Conservation (phyloP, 2,888 invertebrate species). For the Macrosiphum euphorbiae region DNA sequence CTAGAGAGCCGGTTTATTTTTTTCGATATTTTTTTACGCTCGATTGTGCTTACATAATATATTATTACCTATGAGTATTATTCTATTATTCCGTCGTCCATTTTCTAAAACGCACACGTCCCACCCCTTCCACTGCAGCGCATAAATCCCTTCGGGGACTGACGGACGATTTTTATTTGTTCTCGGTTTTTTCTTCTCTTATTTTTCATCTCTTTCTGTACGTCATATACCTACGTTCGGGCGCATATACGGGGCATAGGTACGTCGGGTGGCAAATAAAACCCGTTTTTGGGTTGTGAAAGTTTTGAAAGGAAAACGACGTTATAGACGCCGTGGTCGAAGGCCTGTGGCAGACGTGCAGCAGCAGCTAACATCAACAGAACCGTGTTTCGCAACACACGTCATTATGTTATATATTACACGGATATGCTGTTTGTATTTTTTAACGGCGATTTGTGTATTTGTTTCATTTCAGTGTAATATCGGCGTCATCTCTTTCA, state of each 20-base stretch:
- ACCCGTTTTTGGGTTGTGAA: slow-evolving; percentile 58
- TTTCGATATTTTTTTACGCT: not conserved
- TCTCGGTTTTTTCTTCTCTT: not conserved
- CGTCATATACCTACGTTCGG: not conserved
- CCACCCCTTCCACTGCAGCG: not conserved
- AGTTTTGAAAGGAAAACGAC: slow-evolving; percentile 55
- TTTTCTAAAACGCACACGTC: slow-evolving; percentile 6
- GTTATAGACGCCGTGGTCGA: not conserved
- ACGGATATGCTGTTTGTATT: not conserved
- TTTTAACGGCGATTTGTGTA: slow-evolving; percentile 52
- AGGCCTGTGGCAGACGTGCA: not conserved
- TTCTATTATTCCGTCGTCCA: slow-evolving; percentile 34
- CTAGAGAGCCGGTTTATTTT: slow-evolving; percentile 31
- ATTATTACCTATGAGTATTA: not conserved
- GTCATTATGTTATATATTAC: not conserved
- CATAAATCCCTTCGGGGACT: not conserved
- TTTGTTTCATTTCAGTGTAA: slow-evolving; percentile 18
- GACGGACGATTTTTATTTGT: slow-evolving; percentile 26
- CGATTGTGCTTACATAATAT: not conserved
- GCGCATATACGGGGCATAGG: too few relatives aligned
- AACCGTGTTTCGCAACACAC: slow-evolving; percentile 23
- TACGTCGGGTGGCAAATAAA: not conserved
- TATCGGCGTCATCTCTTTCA: not conserved
- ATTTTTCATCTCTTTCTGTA: not conserved
- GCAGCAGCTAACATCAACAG: not conserved